Percentiles rank a stretch among this genome's conserved stretches.
phyloP scores from a whole-genome alignment of 2,888 invertebrate genomes.

The Drosophila leonis region DNA sequence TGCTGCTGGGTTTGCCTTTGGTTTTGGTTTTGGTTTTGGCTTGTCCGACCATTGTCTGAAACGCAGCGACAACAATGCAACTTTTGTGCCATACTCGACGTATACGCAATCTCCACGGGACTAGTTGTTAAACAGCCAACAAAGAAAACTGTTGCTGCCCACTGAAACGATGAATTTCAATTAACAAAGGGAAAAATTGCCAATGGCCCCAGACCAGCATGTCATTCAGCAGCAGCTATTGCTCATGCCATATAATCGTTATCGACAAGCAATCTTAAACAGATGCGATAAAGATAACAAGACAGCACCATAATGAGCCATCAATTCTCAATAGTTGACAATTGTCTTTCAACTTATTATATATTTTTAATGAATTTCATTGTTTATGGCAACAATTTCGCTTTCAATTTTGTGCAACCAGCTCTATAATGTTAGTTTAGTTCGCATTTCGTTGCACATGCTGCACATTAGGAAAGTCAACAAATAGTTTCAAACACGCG shows the following conservation, averaged over 20 bases:
- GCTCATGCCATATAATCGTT: constrained; percentile 13
- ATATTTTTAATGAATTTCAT: constrained; percentile 6
- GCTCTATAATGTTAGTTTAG: background rate
- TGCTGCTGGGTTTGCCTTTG: constrained; percentile 12
- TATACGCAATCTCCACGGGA: constrained; percentile 52
- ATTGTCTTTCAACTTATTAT: background rate
- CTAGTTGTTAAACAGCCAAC: constrained; percentile 26
- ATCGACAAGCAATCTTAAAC: background rate
- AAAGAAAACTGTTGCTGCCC: constrained; percentile 54
- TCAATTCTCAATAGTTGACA: background rate
- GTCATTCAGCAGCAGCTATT: constrained; percentile 16
- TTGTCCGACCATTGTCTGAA: constrained; percentile 41
- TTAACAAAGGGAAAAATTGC: constrained; percentile 50
- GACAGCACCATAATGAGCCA: background rate
- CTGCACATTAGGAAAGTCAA: constrained; percentile 38
- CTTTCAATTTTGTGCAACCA: constrained; percentile 1
- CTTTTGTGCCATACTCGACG: constrained; percentile 22
- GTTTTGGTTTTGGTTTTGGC: constrained; percentile 16
- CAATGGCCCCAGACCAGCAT: constrained; percentile 10
- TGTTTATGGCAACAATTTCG: constrained; percentile 2
- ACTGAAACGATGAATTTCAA: constrained; percentile 60
- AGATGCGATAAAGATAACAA: background rate
- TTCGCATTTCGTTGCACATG: constrained; percentile 17
- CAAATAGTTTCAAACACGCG: constrained; percentile 10
- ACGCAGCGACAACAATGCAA: constrained; percentile 45